Conservation (phyloP, 2,113 vertebrate species). For the Microtus montanus region DNA sequence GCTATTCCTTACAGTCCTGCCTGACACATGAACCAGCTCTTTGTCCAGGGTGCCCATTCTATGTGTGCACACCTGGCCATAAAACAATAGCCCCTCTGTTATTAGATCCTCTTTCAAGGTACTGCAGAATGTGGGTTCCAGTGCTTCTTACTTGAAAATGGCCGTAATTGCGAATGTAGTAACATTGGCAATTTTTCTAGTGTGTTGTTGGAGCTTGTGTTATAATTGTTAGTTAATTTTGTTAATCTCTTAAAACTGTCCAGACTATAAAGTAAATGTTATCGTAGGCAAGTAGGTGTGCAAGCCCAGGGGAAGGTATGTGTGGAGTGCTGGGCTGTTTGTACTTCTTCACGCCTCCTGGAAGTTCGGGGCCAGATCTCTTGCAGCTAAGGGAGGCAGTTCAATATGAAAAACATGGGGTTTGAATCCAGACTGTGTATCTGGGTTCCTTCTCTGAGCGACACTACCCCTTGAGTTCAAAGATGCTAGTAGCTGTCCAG, state of each 20-base stretch:
- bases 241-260: not conserved
- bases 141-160: not conserved
- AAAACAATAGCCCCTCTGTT: not conserved
- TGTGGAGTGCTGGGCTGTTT: not conserved
- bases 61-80: not conserved
- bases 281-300: not conserved
- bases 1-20: not conserved
- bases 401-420: not conserved
- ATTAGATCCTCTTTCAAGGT: not conserved
- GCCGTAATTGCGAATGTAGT: not conserved
- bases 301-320: not conserved
- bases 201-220: not conserved
- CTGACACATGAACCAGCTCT: not conserved
- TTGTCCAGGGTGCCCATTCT: not conserved
- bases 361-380: not conserved
- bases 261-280: not conserved
- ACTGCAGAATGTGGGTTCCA: not conserved
- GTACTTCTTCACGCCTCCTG: not conserved
- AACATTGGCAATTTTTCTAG: not conserved
- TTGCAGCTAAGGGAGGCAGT: no score
- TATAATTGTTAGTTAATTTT: not conserved
- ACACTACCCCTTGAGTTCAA: not conserved
- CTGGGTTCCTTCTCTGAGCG: not conserved
- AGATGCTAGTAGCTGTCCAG: not conserved
- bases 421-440: not conserved